Base-by-base conservation (phyloP, 2,797 vertebrate genomes). In the Heteromormyrus szaboi region DNA sequence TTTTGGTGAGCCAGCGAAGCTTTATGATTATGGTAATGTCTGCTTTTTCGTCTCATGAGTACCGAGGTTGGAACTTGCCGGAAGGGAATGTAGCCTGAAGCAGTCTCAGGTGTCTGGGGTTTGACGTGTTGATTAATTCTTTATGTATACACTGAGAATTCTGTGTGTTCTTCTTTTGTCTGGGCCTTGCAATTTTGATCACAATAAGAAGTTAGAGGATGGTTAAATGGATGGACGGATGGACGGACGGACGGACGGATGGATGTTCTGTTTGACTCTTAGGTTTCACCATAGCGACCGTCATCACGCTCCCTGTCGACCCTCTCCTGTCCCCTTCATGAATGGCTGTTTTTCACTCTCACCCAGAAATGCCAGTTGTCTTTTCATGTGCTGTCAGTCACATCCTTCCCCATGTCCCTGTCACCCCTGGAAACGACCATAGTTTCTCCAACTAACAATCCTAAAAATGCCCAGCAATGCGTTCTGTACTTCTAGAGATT, bases 121-220 rank as follows among this genome's bases (percentile, higher is more conserved):
- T 59, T 59, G 48, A 56, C 33, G n/a, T 86, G 85, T 81, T 81
- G 76, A 81, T 81, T 81, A 81, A 81, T 81, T 81, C 76, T 81
- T 44, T 22, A 81, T 81, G 76, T 44, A 81, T 46, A 46, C 76
- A 81, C 12, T 2, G 68, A 76, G 68, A 76, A 76, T 76, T 76
- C 11, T 46, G 8, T 44, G 41, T 81, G 76, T 41, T 41, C 41
- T 14, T 81, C 17, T 46, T 46, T 46, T 44, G 76, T 81, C n/a
- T 81, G 41, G 19, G 17, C 19, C 8, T 19, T 46, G 41, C 8
- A 44, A 22, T 46, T 46, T 81, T 81, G 76, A 81, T 46, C 76
- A 81, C 37, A 19, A 81, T 76, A 41, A 17, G 33, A 37, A 5
- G 65, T 62, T 65, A 29, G 62, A 65, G 9, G 76, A 81, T n/a